phyloP scores from a whole-genome alignment of 2,113 vertebrate genomes.

The Garra rufa region DNA sequence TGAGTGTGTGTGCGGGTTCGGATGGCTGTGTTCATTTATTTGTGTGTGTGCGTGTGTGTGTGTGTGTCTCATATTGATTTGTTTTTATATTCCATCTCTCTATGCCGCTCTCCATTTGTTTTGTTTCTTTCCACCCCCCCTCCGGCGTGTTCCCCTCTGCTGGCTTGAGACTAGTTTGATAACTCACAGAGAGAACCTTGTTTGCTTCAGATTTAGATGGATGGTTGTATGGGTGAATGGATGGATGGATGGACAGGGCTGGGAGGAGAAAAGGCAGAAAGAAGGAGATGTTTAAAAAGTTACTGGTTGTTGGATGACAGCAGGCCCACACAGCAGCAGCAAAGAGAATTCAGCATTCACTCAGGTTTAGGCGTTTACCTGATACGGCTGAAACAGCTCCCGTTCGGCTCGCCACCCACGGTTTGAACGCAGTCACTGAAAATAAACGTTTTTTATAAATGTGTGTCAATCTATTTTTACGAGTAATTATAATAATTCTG shows the following conservation, averaged over 20 bases:
- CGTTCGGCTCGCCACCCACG: not conserved
- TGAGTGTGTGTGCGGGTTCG: slow-evolving; percentile 12
- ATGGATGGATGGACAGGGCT: slow-evolving; percentile 29
- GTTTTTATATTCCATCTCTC: slow-evolving; percentile 44
- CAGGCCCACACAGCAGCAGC: not conserved
- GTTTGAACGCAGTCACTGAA: not conserved
- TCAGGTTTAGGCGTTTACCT: not conserved
- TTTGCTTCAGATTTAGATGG: slow-evolving; percentile 50
- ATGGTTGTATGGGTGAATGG: slow-evolving; percentile 1
- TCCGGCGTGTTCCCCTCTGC: slow-evolving; percentile 38
- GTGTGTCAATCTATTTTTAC: too few species aligned
- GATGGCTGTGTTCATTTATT: slow-evolving; percentile 24
- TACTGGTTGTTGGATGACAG: not conserved
- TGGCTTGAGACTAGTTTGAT: slow-evolving; percentile 51
- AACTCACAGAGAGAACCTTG: slow-evolving; percentile 26
- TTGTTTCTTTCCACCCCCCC: slow-evolving; percentile 38
- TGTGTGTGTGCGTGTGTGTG: slow-evolving; percentile 22
- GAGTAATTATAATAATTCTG: too few species aligned
- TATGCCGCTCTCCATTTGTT: slow-evolving; percentile 42
- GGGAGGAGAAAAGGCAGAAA: not conserved
- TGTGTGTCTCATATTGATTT: slow-evolving; percentile 35
- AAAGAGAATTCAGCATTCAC: not conserved
- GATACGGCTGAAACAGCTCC: not conserved
- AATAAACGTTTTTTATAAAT: not conserved
- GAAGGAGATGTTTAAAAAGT: not conserved